Evolutionary conservation across 2,113 vertebrate genomes (phyloP), one percentile per base, ranked within the genome.

Genomic region (Oncorhynchus nerka): DNA sequence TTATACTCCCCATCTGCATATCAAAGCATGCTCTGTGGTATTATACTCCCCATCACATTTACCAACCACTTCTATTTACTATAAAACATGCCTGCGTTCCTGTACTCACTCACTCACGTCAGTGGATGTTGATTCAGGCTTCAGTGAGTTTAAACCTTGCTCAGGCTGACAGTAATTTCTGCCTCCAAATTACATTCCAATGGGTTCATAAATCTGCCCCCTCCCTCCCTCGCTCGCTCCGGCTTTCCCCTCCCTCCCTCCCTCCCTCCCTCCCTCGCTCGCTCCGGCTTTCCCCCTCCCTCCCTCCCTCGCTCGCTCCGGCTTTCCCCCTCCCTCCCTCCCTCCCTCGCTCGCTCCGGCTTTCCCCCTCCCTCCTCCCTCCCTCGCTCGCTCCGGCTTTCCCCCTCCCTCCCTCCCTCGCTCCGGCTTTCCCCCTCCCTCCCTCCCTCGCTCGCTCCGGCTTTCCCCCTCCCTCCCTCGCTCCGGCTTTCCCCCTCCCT

Each of bases 101-200:
- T 49, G 39, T 26, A 70, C 34, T 49, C 68, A 70, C 68, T 48
- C 68, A 74, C 4, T 75, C 73, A 78, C 51, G 84, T 81, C 87
- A 80, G 82, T 72, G 75, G 62, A 70, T 75, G 34, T 81, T 85
- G 88, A 91, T 89, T 89, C 87, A 89, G 87, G 89, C 90, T 92
- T 87, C 85, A 85, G 80, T 87, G 90, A 89, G 84, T 91, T 92
- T 92, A 93, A 92, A 91, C 88, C 90, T 87, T 86, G 87, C 89
- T 88, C 87, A 85, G 90, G 80, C 89, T 92, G 92, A 93, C 91
- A 92, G 91, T 93, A 91, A 93, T 92, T 94, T 92, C 91, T 92
- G 89, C 88, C 89, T 91, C 88, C 90, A 94, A 92, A 94, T 94
- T 91, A 93, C 90, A 93, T 93, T 93, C 90, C 91, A 93, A 92